Percentiles rank a stretch among this genome's conserved stretches.
These are phyloP conservation scores for Cyphomyrus discorhynchus DNA, from an alignment of 2,113 vertebrate species.

Conservation along the genomic window DNA sequence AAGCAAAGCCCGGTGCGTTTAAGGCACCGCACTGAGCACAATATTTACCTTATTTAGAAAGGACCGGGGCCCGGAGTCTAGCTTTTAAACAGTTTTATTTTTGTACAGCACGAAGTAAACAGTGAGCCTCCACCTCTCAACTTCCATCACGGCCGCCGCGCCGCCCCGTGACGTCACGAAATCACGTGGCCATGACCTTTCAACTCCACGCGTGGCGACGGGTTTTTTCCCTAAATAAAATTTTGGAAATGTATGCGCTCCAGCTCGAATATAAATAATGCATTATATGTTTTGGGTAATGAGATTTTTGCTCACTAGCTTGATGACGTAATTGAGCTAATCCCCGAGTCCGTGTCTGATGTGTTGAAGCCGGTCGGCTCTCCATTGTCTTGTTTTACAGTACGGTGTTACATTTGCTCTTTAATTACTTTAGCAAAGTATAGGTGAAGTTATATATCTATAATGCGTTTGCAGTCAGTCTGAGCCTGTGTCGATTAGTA, in stretches of 20 bases:
- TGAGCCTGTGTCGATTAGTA: not conserved
- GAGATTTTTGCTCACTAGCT: not conserved
- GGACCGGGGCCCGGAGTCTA: constrained; percentile 45
- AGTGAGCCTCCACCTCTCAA: constrained; percentile 56
- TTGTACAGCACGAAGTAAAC: constrained; percentile 54
- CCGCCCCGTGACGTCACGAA: constrained; percentile 35
- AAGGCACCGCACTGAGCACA: constrained; percentile 43
- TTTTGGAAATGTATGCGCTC: not conserved
- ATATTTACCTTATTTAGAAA: constrained; percentile 36
- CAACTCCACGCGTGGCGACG: constrained; percentile 11
- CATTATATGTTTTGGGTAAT: not conserved
- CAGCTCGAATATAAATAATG: not conserved
- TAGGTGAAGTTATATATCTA: not conserved
- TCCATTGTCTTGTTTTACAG: not conserved
- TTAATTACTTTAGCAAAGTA: not conserved
- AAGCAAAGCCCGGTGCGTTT: constrained; percentile 43
- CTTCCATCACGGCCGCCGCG: constrained; percentile 42
- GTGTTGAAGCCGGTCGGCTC: not conserved
- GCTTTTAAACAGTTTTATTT: constrained; percentile 61
- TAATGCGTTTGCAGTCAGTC: not conserved
- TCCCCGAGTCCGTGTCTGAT: not conserved
- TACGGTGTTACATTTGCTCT: not conserved
- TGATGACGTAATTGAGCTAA: not conserved
- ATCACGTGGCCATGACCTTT: constrained; percentile 29
- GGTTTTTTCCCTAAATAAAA: not conserved